Evolutionary conservation across 2,113 vertebrate genomes (phyloP).

Genomic region (Scolopax mira): DNA sequence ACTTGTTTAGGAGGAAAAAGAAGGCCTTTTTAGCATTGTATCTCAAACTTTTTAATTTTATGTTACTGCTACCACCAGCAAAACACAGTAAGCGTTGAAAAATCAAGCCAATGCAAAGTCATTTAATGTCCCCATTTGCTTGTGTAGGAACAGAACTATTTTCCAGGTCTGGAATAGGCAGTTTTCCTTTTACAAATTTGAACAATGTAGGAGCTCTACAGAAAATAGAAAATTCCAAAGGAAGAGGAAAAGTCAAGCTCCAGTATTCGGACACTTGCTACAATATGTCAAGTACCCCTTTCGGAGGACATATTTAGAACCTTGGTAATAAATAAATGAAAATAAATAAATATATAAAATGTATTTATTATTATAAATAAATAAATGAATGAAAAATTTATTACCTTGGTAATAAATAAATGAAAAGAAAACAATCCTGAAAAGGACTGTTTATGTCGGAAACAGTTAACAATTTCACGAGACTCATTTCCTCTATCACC

Average conservation of each 20-base stretch:
- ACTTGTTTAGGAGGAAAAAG: background rate
- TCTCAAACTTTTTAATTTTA: background rate
- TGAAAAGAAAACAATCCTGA: background rate
- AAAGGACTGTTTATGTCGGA: background rate
- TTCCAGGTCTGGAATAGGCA: background rate
- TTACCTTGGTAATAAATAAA: background rate
- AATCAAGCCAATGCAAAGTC: background rate
- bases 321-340: background rate
- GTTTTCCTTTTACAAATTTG: background rate
- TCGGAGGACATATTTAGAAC: background rate
- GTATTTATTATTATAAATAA: too few relatives aligned
- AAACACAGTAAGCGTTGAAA: background rate
- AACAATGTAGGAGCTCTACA: background rate
- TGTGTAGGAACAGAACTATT: background rate
- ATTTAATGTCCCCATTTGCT: background rate
- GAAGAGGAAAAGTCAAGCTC: background rate
- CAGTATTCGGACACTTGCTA: background rate
- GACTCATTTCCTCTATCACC: background rate
- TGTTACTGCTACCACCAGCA: background rate
- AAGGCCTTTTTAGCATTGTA: background rate
- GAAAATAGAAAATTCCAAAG: background rate
- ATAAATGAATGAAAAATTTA: too few relatives aligned
- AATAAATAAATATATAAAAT: too few relatives aligned
- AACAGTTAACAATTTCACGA: background rate
- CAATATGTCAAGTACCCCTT: background rate